These are phyloP conservation scores for Schizaphis graminum DNA, from an alignment of 2,888 invertebrate genomes.

Conservation along the genomic window DNA sequence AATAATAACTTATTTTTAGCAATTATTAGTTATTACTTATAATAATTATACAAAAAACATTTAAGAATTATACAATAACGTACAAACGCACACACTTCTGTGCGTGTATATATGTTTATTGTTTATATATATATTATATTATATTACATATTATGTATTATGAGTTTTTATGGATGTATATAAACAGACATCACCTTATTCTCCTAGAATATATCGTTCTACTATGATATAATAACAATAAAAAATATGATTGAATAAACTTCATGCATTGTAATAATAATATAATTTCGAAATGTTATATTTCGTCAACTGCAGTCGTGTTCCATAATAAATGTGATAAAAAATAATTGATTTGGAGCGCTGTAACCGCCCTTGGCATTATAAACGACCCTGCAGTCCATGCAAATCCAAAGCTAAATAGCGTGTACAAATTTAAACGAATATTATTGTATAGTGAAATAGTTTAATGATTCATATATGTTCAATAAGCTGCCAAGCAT, in stretches of 20 bases:
- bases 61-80: conserved; percentile 1
- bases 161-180: background rate
- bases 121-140: background rate
- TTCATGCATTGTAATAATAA: conserved; percentile 13
- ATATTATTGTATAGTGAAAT: conserved; percentile 8
- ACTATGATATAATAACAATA: conserved; percentile 8
- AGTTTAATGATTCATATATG: background rate
- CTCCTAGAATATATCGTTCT: conserved; percentile 9
- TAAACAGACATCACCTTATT: background rate
- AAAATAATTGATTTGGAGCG: background rate
- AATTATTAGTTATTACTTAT: background rate
- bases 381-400: background rate
- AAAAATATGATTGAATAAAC: conserved; percentile 22
- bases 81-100: background rate
- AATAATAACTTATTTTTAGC: background rate
- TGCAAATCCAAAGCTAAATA: conserved; percentile 15
- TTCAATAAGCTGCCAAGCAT: conserved; percentile 53
- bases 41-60: background rate
- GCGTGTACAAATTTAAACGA: background rate
- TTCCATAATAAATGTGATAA: background rate
- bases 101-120: background rate
- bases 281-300: background rate
- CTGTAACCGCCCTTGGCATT: background rate
- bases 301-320: background rate
- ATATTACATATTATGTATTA: background rate